Evolutionary conservation across 23 tunicate species (phyloP), one percentile per base, ranked within the genome.

Genomic region (Trididemnum miniatum): DNA sequence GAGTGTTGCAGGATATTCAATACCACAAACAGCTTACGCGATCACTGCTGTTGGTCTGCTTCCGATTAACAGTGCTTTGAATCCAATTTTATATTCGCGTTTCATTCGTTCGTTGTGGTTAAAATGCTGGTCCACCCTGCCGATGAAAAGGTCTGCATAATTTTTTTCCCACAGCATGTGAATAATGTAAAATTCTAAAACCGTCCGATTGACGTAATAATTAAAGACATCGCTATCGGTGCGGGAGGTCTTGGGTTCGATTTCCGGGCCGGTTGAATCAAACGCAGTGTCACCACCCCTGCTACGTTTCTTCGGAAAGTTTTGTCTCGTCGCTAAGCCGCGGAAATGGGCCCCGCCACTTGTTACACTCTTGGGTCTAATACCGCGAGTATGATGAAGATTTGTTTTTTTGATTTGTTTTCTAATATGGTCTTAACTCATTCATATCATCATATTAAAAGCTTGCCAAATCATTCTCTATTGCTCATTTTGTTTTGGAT

Each of bases 11-110:
- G 90, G 90, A 3, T 50, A 35, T 51, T 29, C 62, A 9, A 86
- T 91, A 20, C 89, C 97, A 0, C 80, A 82, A 18, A 69, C 81
- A 20, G 97, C 97, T 4, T 91, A 85, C 33, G 85, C 90, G 20
- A 85, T 91, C 7, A 86, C 97, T 1, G 97, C 97, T 22, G 77
- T 91, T 49, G 90, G 85, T 26, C 52, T 91, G 34, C 85, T 91
- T 0, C 97, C 97, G 5, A 82, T 91, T 7, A 91, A 91, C 79
- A 84, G 89, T 76, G 97, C 97, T 0, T 67, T 91, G 20, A 91
- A 91, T 80, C 97, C 97, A 27, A 79, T 91, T 31, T 82, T 91
- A n/a, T 91, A 91, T 62, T 91, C 97, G 1, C 50, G 86, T 0
- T 60, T 81, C 20, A 37, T 91, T 50, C 66, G 77, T 27, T 62